Percentiles rank a stretch among this genome's conserved stretches.
These are phyloP conservation scores for Oceanodroma tethys DNA, from an alignment of 2,113 vertebrate species.

Conservation along the genomic window DNA sequence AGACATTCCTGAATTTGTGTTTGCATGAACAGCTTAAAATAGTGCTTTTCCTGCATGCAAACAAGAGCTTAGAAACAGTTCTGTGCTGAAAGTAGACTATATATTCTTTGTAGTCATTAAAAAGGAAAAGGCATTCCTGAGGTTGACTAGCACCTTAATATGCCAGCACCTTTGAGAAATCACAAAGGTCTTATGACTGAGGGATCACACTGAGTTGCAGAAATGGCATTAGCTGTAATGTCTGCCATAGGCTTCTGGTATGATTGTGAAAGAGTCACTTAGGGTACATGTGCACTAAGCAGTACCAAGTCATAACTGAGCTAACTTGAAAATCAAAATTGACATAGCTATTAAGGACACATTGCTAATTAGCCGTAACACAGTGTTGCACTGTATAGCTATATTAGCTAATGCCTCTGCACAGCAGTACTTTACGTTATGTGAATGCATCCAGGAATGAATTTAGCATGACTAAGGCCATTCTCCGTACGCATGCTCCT, in stretches of 20 bases:
- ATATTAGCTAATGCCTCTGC: neutral
- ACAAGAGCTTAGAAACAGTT: neutral
- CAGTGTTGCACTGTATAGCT: neutral
- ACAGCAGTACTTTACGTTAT: neutral
- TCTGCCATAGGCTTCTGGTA: neutral
- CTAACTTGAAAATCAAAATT: neutral
- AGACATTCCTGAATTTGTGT: neutral
- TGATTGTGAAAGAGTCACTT: neutral
- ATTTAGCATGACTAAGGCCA: neutral
- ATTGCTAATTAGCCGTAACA: neutral
- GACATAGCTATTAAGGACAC: neutral
- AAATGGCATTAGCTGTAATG: neutral
- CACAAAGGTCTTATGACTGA: neutral
- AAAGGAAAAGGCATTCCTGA: neutral
- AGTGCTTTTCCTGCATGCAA: neutral
- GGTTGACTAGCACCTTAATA: neutral
- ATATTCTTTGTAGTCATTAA: neutral
- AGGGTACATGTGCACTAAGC: neutral
- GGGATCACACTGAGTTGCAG: neutral
- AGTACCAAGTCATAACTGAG: neutral
- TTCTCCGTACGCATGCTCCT: accelerated
- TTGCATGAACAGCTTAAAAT: neutral
- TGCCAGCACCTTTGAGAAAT: neutral
- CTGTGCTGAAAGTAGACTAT: neutral
- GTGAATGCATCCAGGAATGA: neutral